A percentile compares a stretch with the other conserved stretches of the same genome.
Conservation (phyloP, 2,888 invertebrate species). For the Acanthoscelides obtectus region DNA sequence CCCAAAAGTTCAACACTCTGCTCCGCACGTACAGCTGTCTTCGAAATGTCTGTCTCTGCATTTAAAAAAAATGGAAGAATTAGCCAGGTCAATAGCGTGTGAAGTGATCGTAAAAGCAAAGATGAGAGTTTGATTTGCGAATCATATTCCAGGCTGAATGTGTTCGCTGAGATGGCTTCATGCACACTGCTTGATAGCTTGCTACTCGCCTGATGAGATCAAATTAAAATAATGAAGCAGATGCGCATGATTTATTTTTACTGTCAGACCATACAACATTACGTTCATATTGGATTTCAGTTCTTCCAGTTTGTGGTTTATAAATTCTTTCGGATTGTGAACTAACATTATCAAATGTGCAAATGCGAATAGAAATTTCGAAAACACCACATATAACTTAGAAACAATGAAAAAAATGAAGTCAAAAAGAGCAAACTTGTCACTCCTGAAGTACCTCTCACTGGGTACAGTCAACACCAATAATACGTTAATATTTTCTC, state of each 20-base stretch:
- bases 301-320: no score
- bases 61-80: background rate
- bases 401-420: no score
- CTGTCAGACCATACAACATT: background rate
- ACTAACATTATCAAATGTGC: no score
- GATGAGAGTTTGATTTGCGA: background rate
- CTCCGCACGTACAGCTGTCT: background rate
- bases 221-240: background rate
- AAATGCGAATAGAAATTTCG: no score
- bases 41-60: background rate
- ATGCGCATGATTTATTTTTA: background rate
- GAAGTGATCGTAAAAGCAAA: background rate
- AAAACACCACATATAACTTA: no score
- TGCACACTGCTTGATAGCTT: background rate
- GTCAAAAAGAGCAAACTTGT: no score
- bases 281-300: no score
- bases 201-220: background rate
- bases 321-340: no score
- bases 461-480: no score
- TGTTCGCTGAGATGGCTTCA: background rate
- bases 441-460: no score
- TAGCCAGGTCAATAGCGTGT: background rate
- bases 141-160: background rate
- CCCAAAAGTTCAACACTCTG: background rate
- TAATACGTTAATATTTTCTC: no score